Base-by-base conservation (phyloP, 2,888 invertebrate species). In the Xestia rhomboidea region DNA sequence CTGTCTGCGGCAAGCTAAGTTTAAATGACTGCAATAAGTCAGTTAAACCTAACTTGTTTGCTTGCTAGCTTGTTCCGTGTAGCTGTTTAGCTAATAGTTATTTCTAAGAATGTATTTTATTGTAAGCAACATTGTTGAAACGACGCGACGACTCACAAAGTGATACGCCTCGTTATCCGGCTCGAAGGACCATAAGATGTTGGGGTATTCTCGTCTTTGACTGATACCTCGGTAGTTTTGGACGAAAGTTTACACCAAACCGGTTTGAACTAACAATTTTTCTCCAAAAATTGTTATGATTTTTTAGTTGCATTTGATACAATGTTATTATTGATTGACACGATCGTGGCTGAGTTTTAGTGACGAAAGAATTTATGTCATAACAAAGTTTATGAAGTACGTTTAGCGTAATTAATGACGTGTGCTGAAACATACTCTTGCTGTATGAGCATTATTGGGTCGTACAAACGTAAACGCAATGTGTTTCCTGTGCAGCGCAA, bases 401-500 rank as follows among this genome's bases (percentile, higher is more conserved):
- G 3, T n/a, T 51, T 11, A 11, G 24, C 1, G 24, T 51, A 11
- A 51, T 24, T 0, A 21, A 49, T 24, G 11, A 51, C 8, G 49
- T 51, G 24, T 1, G 51, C 10, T n/a, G 24, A 3, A 51, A n/a
- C 11, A 11, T 11, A n/a, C 3, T 11, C 11, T 24, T 51, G 24
- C 8, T 51, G 24, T 51, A 24, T 51, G 8, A 10, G 24, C 8
- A 49, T 49, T 49, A 49, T 49, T 8, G 21, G 49, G 7, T 49
- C 49, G 49, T 49, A 49, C 21, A 49, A 24, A 49, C 49, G 21
- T 10, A 49, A 21, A 3, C 51, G 18, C 1, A 49, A 49, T 49
- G 7, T 21, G 34, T 5, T 44, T 44, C 4, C 4, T 38, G 0
- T 51, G 0, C 95, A 98, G 98, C 97, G 99, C 82, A 98, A 98